Conservation (phyloP, 2,113 vertebrate genomes). For the Rhea americana region DNA sequence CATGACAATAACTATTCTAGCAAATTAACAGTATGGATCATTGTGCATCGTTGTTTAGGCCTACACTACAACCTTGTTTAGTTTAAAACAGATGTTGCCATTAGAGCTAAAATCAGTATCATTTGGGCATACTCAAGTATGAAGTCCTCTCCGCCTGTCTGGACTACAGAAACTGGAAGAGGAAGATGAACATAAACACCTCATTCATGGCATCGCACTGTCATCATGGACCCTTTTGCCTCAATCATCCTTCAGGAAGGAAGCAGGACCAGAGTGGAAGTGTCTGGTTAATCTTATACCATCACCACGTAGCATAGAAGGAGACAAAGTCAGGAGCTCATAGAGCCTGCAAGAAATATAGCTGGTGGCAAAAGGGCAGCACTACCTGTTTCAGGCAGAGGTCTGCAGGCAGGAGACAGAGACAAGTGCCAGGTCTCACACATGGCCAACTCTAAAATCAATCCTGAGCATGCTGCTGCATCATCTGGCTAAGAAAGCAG, state of each 20-base stretch:
- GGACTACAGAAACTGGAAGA: neutral
- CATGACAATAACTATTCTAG: neutral
- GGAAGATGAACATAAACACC: neutral
- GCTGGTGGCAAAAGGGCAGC: neutral
- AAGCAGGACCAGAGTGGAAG: neutral
- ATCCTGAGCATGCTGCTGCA: neutral
- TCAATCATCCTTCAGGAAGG: neutral
- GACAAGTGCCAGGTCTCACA: neutral
- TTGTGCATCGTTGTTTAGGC: neutral
- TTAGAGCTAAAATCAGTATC: neutral
- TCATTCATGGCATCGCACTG: fast-evolving
- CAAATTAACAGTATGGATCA: neutral
- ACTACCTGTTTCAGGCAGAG: neutral
- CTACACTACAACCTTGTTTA: neutral
- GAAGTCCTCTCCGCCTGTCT: neutral
- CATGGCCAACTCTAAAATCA: neutral
- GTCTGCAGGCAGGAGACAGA: neutral
- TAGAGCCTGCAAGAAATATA: neutral
- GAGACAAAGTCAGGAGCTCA: fast-evolving
- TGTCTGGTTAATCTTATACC: neutral
- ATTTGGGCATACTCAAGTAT: neutral
- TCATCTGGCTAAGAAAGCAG: neutral
- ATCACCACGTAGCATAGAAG: neutral
- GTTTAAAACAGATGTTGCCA: neutral
- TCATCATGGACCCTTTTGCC: neutral